Conservation (phyloP, 2,888 invertebrate species). For the Catocala sponsa region DNA sequence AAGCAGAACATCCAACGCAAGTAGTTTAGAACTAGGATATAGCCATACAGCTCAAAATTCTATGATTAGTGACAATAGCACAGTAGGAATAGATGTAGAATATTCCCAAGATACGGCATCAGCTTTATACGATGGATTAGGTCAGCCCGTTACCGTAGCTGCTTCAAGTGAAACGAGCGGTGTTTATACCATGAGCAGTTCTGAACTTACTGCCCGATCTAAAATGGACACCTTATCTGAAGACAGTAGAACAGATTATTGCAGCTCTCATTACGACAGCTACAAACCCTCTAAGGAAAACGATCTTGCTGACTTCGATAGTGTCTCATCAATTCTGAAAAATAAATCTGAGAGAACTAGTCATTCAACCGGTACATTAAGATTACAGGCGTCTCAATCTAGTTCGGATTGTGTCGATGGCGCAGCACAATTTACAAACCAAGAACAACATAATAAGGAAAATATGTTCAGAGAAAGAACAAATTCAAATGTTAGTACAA, state of each 20-base stretch:
- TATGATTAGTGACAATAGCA: conserved; percentile 91
- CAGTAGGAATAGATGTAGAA: conserved; percentile 90
- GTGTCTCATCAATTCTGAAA: conserved; percentile 83
- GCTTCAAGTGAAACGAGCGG: conserved; percentile 95
- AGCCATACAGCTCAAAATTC: conserved; percentile 96
- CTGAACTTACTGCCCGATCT: conserved; percentile 88
- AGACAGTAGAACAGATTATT: conserved; percentile 79
- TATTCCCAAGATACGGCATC: conserved; percentile 88
- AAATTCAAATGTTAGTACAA: conserved; percentile 93
- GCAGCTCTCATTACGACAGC: conserved; percentile 87
- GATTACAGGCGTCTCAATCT: conserved; percentile 63
- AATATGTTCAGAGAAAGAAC: conserved; percentile 90
- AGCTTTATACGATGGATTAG: conserved; percentile 86
- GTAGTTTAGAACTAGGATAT: conserved; percentile 94
- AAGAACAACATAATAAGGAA: conserved; percentile 82
- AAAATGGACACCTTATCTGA: conserved; percentile 87
- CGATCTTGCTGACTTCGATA: conserved; percentile 83
- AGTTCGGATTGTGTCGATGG: conserved; percentile 87
- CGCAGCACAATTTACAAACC: conserved; percentile 65
- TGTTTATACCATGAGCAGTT: conserved; percentile 94
- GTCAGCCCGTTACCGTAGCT: conserved; percentile 87
- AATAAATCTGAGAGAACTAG: conserved; percentile 82
- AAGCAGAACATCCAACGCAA: conserved; percentile 92
- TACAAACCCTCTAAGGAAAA: conserved; percentile 87
- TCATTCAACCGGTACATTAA: conserved; percentile 63